Conservation (phyloP, 1,140 invertebrate genomes). For the Drosophila novamexicana region DNA sequence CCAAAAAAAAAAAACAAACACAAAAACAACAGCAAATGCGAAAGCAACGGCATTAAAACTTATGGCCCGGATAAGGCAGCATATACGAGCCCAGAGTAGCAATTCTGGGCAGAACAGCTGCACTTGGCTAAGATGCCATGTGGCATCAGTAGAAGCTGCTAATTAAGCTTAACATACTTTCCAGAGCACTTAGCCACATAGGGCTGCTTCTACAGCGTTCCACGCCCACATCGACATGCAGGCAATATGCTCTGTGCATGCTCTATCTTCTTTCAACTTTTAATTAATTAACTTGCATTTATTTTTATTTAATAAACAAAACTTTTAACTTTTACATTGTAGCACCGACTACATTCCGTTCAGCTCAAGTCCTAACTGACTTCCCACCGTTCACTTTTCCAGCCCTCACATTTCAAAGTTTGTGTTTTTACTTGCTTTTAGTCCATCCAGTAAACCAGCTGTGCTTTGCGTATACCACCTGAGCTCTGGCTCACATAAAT, state of each 20-base stretch:
- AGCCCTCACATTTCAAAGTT: not conserved
- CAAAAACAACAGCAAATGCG: conserved; percentile 6
- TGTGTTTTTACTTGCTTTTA: conserved; percentile 1
- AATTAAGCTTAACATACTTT: conserved; percentile 68
- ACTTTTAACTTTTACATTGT: conserved; percentile 54
- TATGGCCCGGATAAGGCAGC: conserved; percentile 16
- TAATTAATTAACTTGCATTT: conserved; percentile 81
- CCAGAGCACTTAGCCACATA: conserved; percentile 15
- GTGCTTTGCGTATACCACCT: conserved; percentile 7
- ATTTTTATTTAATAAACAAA: conserved; percentile 79
- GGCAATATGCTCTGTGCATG: conserved; percentile 46
- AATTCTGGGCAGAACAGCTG: conserved; percentile 29
- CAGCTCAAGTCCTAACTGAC: conserved; percentile 7
- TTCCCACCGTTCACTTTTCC: not conserved
- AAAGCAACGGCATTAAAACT: conserved; percentile 11
- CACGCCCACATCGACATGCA: conserved; percentile 12
- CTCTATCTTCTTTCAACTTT: conserved; percentile 74
- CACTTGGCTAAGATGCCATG: conserved; percentile 42
- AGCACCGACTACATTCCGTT: not conserved
- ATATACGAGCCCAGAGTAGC: conserved; percentile 1
- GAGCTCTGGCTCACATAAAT: conserved; percentile 14
- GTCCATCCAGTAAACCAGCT: not conserved
- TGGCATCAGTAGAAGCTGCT: conserved; percentile 26
- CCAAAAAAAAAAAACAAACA: conserved; percentile 11
- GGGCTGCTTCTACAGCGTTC: not conserved